A percentile compares a stretch with the other conserved stretches of the same genome.
Conservation (phyloP, 2,113 vertebrate genomes). For the Myxocyprinus asiaticus region DNA sequence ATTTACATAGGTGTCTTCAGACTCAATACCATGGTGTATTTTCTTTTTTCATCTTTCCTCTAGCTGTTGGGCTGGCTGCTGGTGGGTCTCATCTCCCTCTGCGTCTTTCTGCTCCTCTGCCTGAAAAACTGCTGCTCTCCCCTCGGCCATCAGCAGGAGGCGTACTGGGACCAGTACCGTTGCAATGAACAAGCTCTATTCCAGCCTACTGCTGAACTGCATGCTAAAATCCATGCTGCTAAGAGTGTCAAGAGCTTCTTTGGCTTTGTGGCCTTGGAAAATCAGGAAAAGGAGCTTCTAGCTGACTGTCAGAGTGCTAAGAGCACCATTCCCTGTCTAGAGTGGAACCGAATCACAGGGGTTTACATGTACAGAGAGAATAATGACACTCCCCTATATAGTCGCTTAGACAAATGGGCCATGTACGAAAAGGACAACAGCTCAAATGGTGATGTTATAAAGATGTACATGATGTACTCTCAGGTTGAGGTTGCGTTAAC, state of each 20-base stretch:
- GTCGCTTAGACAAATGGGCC: conserved; percentile 91
- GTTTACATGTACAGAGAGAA: conserved; percentile 90
- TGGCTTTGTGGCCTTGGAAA: conserved; percentile 84
- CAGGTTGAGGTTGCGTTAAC: not conserved
- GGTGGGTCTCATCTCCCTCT: conserved; percentile 75
- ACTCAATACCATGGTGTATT: no score
- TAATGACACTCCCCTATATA: conserved; percentile 86
- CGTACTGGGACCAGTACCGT: conserved; percentile 87
- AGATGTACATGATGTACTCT: not conserved
- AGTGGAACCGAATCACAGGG: conserved; percentile 89
- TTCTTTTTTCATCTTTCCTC: conserved; percentile 13
- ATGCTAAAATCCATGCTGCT: conserved; percentile 83
- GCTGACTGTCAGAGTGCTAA: conserved; percentile 70
- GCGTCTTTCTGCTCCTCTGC: conserved; percentile 83
- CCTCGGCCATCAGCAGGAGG: conserved; percentile 85
- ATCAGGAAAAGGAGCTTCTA: conserved; percentile 76
- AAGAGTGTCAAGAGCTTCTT: conserved; percentile 86
- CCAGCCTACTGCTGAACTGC: conserved; percentile 80
- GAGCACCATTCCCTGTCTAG: conserved; percentile 73
- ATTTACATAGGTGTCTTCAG: no score
- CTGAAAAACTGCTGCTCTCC: conserved; percentile 85
- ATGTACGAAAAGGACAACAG: conserved; percentile 72
- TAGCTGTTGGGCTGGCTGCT: conserved; percentile 90
- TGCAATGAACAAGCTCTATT: conserved; percentile 81
- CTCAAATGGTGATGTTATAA: not conserved